These are phyloP conservation scores for Amphiprion percula DNA, from an alignment of 2,113 vertebrate species.

Conservation along the genomic window DNA sequence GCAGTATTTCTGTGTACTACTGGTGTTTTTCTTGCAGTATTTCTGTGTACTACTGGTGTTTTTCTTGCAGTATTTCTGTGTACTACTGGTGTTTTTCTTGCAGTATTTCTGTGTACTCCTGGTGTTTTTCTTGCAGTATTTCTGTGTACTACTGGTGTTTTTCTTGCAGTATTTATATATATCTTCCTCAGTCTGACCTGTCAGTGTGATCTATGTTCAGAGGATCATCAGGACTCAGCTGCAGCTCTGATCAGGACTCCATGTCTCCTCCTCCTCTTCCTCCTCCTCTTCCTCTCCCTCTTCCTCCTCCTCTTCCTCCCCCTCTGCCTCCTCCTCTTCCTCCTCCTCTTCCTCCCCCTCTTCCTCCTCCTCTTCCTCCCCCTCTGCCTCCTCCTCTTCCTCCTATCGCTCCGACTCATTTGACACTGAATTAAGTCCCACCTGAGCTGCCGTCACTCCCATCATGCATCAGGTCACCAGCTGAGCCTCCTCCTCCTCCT, in stretches of 20 bases:
- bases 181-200: conserved; percentile 40
- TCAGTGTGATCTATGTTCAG: conserved; percentile 69
- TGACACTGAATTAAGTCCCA: conserved; percentile 83
- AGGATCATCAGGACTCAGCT: conserved; percentile 65
- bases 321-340: too few species aligned
- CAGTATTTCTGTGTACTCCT: too few species aligned
- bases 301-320: too few species aligned
- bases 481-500: conserved; percentile 58
- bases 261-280: conserved; percentile 23
- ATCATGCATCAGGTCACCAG: conserved; percentile 79
- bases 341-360: too few species aligned
- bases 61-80: too few species aligned
- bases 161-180: background rate
- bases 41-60: background rate
- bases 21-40: background rate
- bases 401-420: conserved; percentile 74
- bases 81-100: too few species aligned
- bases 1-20: too few species aligned
- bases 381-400: conserved; percentile 14
- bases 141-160: background rate
- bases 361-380: too few species aligned
- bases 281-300: too few species aligned
- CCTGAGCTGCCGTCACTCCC: conserved; percentile 78
- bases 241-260: conserved; percentile 53
- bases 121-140: too few species aligned